Base-by-base conservation (phyloP, 2,888 invertebrate species). In the Monochamus alternatus region DNA sequence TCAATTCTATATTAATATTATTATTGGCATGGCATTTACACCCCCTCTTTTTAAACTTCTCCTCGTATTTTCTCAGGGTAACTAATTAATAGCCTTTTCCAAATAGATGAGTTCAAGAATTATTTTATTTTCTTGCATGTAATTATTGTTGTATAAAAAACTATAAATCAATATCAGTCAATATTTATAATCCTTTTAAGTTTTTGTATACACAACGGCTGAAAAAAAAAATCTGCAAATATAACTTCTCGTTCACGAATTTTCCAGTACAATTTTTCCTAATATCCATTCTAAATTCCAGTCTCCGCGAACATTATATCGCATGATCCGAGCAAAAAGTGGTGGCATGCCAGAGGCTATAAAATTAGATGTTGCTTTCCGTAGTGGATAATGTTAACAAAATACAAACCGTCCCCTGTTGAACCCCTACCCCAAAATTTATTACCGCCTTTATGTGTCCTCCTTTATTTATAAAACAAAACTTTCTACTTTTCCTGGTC, bases 391-490 rank as follows among this genome's bases (percentile, higher is more conserved):
- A 66, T 44, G 68, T 68, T 58, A 38, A 69, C 44, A 60, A 69
- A 60, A 60, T 69, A 60, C n/a, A 60, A 69, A 69, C 60, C 60
- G 60, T 44, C 69, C 69, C 10, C n/a, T 43, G 31, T 43, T 60
- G 31, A 69, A 69, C 60, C 60, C 59, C 69, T 60, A 69, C 44
- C 60, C 31, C 51, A 31, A 60, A 69, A 69, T 69, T 69, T 69
- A 69, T 69, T 60, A 14, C 60, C 60, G 44, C 31, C 69, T 69
- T 69, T 69, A 69, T 68, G 31, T 69, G 69, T 69, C 69, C 60
- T 60, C 68, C 38, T 69, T 69, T 69, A 69, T 69, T 58, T 60
- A 69, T 60, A 69, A 60, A 69, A 69, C 69, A 69, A 69, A 69
- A 69, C 60, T 60, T 69, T 69, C 60, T 47, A 69, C 69, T 69